phyloP scores from a whole-genome alignment of 2,113 vertebrate species.

The Alouatta palliata region DNA sequence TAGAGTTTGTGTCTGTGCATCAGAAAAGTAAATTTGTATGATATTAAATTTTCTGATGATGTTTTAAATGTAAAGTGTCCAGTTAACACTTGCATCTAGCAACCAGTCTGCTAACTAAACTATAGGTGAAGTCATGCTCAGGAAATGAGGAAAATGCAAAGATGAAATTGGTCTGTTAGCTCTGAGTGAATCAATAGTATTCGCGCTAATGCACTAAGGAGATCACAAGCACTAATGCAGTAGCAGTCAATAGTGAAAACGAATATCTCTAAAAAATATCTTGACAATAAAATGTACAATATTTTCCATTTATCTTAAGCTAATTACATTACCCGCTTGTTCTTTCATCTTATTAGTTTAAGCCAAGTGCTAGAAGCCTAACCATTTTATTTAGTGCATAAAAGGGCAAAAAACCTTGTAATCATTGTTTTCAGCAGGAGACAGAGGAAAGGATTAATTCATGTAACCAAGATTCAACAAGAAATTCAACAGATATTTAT shows the following conservation, averaged over 20 bases:
- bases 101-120: conserved; percentile 72
- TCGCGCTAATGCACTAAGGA: conserved; percentile 88
- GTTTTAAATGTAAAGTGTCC: conserved; percentile 62
- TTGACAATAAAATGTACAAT: conserved; percentile 85
- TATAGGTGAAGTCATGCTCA: conserved; percentile 71
- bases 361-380: conserved; percentile 67
- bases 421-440: conserved; percentile 59
- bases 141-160: conserved; percentile 78
- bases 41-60: conserved; percentile 34
- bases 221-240: conserved; percentile 85
- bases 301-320: conserved; percentile 83
- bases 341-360: conserved; percentile 78
- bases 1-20: background rate
- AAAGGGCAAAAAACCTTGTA: conserved; percentile 64
- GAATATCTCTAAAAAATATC: conserved; percentile 83
- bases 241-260: conserved; percentile 85
- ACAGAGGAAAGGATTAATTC: conserved; percentile 38
- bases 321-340: conserved; percentile 85
- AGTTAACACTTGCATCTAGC: conserved; percentile 75
- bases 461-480: background rate
- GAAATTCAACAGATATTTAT: conserved; percentile 18
- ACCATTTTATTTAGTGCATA: conserved; percentile 68
- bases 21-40: conserved; percentile 17
- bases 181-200: conserved; percentile 85
- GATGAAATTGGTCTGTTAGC: conserved; percentile 80